phyloP scores from a whole-genome alignment of 2,113 vertebrate genomes.

The Chaenogobius annularis region DNA sequence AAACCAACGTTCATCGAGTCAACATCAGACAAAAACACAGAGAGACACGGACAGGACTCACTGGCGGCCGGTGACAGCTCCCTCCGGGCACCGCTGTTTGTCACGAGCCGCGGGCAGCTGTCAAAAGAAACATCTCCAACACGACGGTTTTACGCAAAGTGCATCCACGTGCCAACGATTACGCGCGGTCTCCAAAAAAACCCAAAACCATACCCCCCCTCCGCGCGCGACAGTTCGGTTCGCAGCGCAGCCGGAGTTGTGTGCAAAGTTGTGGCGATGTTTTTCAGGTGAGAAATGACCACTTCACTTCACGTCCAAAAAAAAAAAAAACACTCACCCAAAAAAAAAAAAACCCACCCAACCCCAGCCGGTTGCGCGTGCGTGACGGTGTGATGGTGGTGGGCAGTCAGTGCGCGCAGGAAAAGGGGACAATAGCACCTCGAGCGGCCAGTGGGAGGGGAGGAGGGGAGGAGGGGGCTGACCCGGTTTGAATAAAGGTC shows the following conservation, averaged over 20 bases:
- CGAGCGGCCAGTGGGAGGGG: constrained; percentile 31
- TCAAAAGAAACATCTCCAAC: constrained; percentile 31
- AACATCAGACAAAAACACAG: not conserved
- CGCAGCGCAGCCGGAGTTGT: no score
- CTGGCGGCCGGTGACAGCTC: constrained; percentile 57
- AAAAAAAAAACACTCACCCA: no score
- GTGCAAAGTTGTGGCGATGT: not conserved
- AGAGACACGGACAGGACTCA: constrained; percentile 30
- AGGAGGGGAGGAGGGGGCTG: not conserved
- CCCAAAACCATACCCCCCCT: no score
- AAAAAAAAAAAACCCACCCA: no score
- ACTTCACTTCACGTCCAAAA: constrained; percentile 14
- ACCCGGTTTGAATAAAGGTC: not conserved
- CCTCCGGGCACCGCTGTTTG: constrained; percentile 45
- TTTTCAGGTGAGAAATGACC: not conserved
- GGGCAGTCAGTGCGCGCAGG: constrained; percentile 29
- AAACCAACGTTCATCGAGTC: no score
- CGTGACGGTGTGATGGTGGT: not conserved
- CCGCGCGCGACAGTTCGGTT: no score
- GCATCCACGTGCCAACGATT: not conserved
- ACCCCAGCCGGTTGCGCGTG: constrained; percentile 17
- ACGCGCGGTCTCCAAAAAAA: not conserved
- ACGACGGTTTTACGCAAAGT: not conserved
- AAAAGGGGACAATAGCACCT: constrained; percentile 73
- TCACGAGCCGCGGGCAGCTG: constrained; percentile 50